These are phyloP conservation scores for Neolamprologus falcicula DNA, from an alignment of 2,113 vertebrate genomes.

Conservation along the genomic window DNA sequence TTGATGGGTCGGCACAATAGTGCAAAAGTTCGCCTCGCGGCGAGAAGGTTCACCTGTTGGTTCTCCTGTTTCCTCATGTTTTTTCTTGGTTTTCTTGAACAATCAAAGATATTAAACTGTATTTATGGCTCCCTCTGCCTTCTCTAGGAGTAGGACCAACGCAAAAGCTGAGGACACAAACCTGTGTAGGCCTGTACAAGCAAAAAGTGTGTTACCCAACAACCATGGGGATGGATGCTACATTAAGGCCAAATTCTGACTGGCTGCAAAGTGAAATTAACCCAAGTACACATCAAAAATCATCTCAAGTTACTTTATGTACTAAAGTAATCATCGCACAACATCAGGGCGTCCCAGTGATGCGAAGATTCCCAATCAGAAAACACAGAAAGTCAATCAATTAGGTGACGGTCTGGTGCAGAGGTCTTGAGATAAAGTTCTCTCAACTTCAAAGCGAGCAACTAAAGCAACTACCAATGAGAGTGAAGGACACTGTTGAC, in stretches of 20 bases:
- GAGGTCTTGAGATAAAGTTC: accelerated
- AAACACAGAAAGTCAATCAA: not conserved
- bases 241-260: not conserved
- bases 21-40: accelerated
- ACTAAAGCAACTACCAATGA: not conserved
- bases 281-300: not conserved
- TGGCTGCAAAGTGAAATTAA: not conserved
- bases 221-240: not conserved
- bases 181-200: not conserved
- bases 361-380: not conserved
- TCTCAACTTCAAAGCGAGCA: accelerated
- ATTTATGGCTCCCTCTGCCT: not conserved
- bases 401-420: not conserved
- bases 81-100: not conserved
- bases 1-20: not conserved
- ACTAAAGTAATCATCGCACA: accelerated
- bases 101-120: accelerated
- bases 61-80: not conserved
- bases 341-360: not conserved
- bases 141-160: not conserved
- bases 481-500: accelerated
- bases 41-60: not conserved
- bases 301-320: not conserved
- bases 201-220: not conserved
- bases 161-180: not conserved